These are phyloP conservation scores for Syrphus vitripennis DNA, from an alignment of 2,888 invertebrate genomes.

Conservation along the genomic window DNA sequence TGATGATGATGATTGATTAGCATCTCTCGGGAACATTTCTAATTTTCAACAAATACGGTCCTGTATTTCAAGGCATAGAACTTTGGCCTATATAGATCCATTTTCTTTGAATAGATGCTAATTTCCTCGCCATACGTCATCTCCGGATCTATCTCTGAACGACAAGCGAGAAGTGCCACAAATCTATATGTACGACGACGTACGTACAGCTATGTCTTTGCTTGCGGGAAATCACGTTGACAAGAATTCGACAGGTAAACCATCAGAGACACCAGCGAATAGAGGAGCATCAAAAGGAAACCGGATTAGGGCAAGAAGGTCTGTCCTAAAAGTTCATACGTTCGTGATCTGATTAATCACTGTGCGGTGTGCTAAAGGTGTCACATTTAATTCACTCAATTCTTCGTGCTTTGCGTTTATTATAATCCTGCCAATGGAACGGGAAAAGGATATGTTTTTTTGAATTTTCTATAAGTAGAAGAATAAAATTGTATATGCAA, in stretches of 20 bases:
- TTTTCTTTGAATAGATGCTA: slow-evolving; percentile 68
- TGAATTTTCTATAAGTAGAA: too few species aligned
- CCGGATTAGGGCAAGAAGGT: slow-evolving; percentile 49
- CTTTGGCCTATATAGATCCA: slow-evolving; percentile 31
- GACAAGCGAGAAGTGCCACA: slow-evolving; percentile 44
- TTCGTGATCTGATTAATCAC: slow-evolving; percentile 68
- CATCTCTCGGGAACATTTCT: neutral
- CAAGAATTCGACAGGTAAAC: slow-evolving; percentile 22
- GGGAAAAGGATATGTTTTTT: neutral
- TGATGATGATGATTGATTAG: neutral
- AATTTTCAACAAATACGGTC: neutral
- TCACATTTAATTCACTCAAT: slow-evolving; percentile 60
- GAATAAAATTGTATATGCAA: slow-evolving; percentile 37
- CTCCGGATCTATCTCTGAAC: neutral
- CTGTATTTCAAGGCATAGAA: neutral
- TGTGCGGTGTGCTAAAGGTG: slow-evolving; percentile 28
- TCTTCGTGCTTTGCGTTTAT: slow-evolving; percentile 26
- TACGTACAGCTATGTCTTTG: slow-evolving; percentile 10
- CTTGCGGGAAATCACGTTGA: slow-evolving; percentile 57
- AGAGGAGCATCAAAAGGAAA: slow-evolving; percentile 6
- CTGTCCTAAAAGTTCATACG: slow-evolving; percentile 52
- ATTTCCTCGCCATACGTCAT: slow-evolving; percentile 64
- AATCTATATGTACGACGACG: neutral
- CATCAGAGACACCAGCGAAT: neutral
- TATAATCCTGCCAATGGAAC: neutral